Percentiles rank a stretch among this genome's conserved stretches.
Conservation (phyloP, 2,888 invertebrate genomes). For the Dendrolimus pini region DNA sequence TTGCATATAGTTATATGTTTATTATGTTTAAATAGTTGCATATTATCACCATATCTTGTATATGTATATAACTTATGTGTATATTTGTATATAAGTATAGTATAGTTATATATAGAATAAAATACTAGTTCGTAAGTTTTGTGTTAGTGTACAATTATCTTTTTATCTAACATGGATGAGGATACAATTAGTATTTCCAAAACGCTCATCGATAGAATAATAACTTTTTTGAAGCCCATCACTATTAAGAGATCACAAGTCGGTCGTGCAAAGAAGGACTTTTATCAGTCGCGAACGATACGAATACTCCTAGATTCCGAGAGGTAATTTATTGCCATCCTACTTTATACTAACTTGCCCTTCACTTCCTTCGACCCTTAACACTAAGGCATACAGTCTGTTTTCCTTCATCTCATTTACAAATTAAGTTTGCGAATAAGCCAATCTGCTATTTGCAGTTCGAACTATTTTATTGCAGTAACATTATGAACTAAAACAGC, state of each 20-base stretch:
- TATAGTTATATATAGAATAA: too few relatives aligned
- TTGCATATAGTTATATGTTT: too few relatives aligned
- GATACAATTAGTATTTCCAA: too few relatives aligned
- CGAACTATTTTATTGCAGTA: not conserved
- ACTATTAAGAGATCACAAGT: conserved; percentile 46
- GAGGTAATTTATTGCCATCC: conserved; percentile 65
- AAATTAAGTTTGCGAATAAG: not conserved
- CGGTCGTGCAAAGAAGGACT: conserved; percentile 58
- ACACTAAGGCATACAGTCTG: not conserved
- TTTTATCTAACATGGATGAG: too few relatives aligned
- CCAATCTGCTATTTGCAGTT: too few relatives aligned
- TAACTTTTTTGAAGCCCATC: conserved; percentile 16
- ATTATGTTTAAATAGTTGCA: too few relatives aligned
- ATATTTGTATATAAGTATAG: too few relatives aligned
- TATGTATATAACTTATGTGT: too few relatives aligned
- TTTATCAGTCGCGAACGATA: conserved; percentile 67
- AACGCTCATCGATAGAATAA: too few relatives aligned
- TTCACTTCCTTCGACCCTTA: conserved; percentile 9
- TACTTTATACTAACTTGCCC: conserved; percentile 17
- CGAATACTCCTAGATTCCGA: conserved; percentile 56
- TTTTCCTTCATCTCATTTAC: not conserved
- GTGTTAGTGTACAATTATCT: too few relatives aligned
- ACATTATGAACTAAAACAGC: not conserved
- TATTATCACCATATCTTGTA: too few relatives aligned
- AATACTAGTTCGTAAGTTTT: too few relatives aligned